These are phyloP conservation scores for Pandemis cinnamomeana DNA, from an alignment of 2,888 invertebrate genomes.

Conservation along the genomic window DNA sequence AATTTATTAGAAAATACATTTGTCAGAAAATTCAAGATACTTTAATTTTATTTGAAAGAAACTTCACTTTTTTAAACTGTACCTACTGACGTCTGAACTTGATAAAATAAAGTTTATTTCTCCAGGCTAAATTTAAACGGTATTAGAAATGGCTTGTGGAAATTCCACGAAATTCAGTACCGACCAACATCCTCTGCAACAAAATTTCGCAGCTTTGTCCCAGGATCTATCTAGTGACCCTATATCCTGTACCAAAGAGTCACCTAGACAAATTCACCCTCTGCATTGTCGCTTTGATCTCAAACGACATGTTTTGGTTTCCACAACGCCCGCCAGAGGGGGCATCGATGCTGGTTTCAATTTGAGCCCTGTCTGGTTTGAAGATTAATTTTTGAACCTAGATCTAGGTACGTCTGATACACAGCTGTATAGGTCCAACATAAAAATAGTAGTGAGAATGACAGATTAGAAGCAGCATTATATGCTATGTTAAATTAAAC, in stretches of 20 bases:
- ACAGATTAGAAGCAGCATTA: background rate
- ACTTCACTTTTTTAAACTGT: no score
- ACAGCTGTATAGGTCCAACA: background rate
- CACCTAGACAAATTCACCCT: constrained; percentile 80
- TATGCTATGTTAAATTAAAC: no score
- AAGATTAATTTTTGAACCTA: constrained; percentile 61
- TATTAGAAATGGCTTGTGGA: no score
- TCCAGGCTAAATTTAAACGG: no score
- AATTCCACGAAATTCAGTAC: no score
- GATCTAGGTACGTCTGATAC: constrained; percentile 14
- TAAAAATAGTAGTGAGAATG: background rate
- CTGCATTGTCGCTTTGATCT: constrained; percentile 81
- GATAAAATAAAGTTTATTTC: no score
- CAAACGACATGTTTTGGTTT: constrained; percentile 74
- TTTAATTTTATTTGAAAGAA: no score
- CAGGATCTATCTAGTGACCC: constrained; percentile 46
- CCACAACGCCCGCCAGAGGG: constrained; percentile 50
- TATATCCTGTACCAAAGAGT: constrained; percentile 51
- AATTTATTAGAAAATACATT: no score
- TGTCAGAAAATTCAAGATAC: no score
- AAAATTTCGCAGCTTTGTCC: background rate
- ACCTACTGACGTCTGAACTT: no score
- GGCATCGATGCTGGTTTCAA: constrained; percentile 70
- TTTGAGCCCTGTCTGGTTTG: constrained; percentile 61
- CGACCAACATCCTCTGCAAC: no score